Evolutionary conservation across 2,888 invertebrate species (phyloP).

Genomic region (Andrena haemorrhoa): DNA sequence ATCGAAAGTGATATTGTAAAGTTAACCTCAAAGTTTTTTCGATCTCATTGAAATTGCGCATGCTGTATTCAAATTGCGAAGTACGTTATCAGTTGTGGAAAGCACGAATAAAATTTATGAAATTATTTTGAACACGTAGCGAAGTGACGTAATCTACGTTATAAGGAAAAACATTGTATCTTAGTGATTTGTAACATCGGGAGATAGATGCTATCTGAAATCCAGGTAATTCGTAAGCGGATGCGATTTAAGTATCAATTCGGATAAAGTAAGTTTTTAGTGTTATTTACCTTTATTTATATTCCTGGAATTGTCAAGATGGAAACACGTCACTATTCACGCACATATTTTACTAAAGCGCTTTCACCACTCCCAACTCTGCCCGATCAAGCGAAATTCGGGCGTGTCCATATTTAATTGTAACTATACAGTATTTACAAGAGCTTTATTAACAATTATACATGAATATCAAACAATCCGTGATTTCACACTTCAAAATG

Average conservation of each 20-base stretch:
- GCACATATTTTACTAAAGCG: slow-evolving; percentile 76
- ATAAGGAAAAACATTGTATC: neutral
- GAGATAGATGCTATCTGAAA: neutral
- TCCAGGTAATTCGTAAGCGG: neutral
- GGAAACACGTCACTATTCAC: slow-evolving; percentile 79
- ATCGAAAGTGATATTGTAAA: neutral
- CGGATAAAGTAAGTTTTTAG: neutral
- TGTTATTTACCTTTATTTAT: slow-evolving; percentile 75
- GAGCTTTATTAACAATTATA: slow-evolving; percentile 39
- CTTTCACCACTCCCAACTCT: slow-evolving; percentile 38
- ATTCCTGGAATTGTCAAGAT: slow-evolving; percentile 78
- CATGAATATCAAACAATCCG: slow-evolving; percentile 27
- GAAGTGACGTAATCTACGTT: slow-evolving; percentile 61
- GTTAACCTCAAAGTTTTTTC: slow-evolving; percentile 48
- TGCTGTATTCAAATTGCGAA: neutral
- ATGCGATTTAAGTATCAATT: neutral
- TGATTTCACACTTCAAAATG: slow-evolving; percentile 27
- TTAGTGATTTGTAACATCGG: neutral
- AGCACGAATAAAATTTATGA: neutral
- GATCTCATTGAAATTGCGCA: neutral
- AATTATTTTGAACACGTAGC: slow-evolving; percentile 51
- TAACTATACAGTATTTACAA: slow-evolving; percentile 48
- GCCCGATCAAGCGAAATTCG: slow-evolving; percentile 11
- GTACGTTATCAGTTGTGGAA: neutral
- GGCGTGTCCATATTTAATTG: slow-evolving; percentile 21